Base-by-base conservation (phyloP, 2,888 invertebrate species). In the Spisula solida region DNA sequence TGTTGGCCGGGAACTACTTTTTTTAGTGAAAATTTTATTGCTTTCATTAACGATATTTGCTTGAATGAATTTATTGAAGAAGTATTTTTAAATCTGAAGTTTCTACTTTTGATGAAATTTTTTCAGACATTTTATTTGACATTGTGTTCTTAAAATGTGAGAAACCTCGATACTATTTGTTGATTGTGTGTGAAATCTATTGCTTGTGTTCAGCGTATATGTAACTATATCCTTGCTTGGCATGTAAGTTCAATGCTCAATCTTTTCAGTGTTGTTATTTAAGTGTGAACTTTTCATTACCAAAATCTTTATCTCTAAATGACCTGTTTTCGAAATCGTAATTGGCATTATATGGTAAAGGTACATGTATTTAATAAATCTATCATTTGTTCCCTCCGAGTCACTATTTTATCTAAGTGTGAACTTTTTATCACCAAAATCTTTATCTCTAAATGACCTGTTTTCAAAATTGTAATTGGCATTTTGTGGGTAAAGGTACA, bases 171-270 rank as follows among this genome's bases (percentile, higher is more conserved):
- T 10, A n/a, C 60, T 66, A 75, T 75, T 31, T 75, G 29, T 34
- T 34, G 12, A 34, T 34, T 75, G 75, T 75, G 75, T 75, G 31
- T 75, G 75, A 75, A 31, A 16, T 75, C 14, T 75, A 75, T 31
- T 12, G 75, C 75, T 75, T 75, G 75, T 75, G 75, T 75, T 75
- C 75, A 75, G 34, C 34, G 31, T 75, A 16, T 75, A 31, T 66
- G 60, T 66, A n/a, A 66, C 25, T 31, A 31, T 75, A 31, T 31
- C 31, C 29, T 12, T 31, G 75, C 75, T 75, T 75, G 31, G 34
- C 18, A 18, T 75, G 75, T 16, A 6, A 29, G 75, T 16, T 16
- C 31, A 20, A 75, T 75, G 75, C 75, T 75, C 75, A 75, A 75
- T 25, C 31, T 31, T 41, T 31, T 75, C 31, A 75, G 29, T 75